Base-by-base conservation (phyloP, 2,113 vertebrate genomes). In the Pseudopodoces humilis region DNA sequence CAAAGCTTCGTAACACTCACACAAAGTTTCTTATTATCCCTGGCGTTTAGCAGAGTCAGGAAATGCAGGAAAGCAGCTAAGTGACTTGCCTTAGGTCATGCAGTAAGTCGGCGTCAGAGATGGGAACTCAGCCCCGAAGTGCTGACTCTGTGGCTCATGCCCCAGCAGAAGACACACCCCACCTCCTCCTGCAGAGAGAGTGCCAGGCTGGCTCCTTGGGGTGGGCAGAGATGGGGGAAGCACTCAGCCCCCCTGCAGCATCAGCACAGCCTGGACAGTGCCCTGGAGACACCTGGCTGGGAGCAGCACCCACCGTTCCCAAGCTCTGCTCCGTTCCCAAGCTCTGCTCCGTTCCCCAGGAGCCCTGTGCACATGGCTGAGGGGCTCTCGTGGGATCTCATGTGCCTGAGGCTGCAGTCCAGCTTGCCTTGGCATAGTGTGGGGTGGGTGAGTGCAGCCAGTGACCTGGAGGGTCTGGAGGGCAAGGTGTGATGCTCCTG, bases 41-140 rank as follows among this genome's bases (percentile, higher is more conserved):
- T 11, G 23, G 80, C 21, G 2, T 97, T 96, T 75, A 96, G 95
- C 95, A 97, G 95, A 92, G 94, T 95, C 93, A 96, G 94, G 93
- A 68, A 93, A 95, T 10, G 60, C 47, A 93, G 88, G 90, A 68
- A 69, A 88, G 86, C 60, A 64, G 79, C 69, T 93, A 41, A 93
- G 92, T 93, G 93, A 90, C 92, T 97, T 43, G 92, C 94, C 96
- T 86, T 58, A 88, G 95, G 96, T 88, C 85, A 94, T 67, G 52
- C 79, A 93, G 56, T 86, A 15, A 94, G 79, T 67, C 71, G 1
- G 94, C 83, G 11, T 95, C 89, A 65, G 95, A 94, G 91, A 59
- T 93, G 93, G 92, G 95, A 96, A 93, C 92, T 22, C 14, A 7
- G 79, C 56, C 94, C 92, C 2, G 49, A 83, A 92, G 71, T 96